phyloP scores from a whole-genome alignment of 2,113 vertebrate species.

The Myotis yumanensis region DNA sequence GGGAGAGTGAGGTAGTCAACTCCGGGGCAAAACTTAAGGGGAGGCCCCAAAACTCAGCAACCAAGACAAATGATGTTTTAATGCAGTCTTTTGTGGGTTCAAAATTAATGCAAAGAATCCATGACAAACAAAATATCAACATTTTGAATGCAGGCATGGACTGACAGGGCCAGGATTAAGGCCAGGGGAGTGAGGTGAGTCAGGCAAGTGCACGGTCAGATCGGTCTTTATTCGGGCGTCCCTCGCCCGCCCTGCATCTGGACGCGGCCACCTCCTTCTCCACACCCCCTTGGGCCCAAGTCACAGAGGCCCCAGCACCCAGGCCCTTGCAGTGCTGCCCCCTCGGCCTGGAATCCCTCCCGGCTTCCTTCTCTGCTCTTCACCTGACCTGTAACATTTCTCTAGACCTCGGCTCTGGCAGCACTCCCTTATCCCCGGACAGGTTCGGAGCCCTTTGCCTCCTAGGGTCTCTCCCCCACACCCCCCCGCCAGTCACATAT shows the following conservation, averaged over 20 bases:
- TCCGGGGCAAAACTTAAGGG: background rate
- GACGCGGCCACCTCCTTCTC: background rate
- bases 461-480: accelerated
- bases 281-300: background rate
- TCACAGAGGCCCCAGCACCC: background rate
- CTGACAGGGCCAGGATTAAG: background rate
- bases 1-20: background rate
- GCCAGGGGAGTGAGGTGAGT: background rate
- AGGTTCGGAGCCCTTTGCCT: background rate
- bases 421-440: background rate
- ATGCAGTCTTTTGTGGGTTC: background rate
- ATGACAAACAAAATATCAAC: background rate
- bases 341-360: background rate
- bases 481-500: accelerated
- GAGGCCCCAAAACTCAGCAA: background rate
- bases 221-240: background rate
- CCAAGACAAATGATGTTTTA: background rate
- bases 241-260: accelerated
- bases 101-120: background rate
- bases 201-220: accelerated
- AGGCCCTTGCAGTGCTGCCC: background rate
- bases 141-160: background rate
- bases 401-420: background rate
- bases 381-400: background rate
- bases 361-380: background rate